These are phyloP conservation scores for Numida meleagris DNA, from an alignment of 2,113 vertebrate genomes.

Conservation along the genomic window DNA sequence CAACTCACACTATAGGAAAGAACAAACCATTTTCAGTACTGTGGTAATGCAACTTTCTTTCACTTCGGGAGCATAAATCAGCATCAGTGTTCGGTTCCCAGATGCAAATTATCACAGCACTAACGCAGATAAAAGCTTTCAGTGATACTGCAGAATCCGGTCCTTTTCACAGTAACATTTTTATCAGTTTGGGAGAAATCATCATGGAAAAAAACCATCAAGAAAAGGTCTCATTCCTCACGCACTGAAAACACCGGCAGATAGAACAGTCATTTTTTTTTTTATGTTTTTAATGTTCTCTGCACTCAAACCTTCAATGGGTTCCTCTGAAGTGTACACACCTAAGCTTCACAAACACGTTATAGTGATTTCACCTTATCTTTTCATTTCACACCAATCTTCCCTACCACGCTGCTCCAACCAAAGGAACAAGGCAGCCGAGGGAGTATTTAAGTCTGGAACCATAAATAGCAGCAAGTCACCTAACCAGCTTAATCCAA, in stretches of 20 bases:
- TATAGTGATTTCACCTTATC: background rate
- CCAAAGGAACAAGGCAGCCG: background rate
- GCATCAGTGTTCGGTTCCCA: background rate
- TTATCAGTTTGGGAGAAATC: background rate
- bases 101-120: background rate
- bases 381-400: background rate
- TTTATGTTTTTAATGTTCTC: background rate
- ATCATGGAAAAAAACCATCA: accelerated
- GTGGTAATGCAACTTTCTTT: background rate
- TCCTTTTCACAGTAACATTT: background rate
- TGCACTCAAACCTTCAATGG: background rate
- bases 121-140: background rate
- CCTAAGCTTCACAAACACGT: background rate
- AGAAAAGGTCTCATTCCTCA: background rate
- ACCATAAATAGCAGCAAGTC: constrained; percentile 43
- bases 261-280: background rate
- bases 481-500: constrained; percentile 42
- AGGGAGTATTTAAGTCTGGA: background rate
- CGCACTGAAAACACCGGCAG: background rate
- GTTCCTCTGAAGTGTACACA: background rate
- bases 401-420: background rate
- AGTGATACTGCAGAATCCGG: background rate
- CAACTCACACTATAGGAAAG: background rate
- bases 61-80: background rate
- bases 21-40: background rate